Evolutionary conservation across 2,797 vertebrate species (phyloP), one percentile per base, ranked within the genome.

Genomic region (Clangula hyemalis): DNA sequence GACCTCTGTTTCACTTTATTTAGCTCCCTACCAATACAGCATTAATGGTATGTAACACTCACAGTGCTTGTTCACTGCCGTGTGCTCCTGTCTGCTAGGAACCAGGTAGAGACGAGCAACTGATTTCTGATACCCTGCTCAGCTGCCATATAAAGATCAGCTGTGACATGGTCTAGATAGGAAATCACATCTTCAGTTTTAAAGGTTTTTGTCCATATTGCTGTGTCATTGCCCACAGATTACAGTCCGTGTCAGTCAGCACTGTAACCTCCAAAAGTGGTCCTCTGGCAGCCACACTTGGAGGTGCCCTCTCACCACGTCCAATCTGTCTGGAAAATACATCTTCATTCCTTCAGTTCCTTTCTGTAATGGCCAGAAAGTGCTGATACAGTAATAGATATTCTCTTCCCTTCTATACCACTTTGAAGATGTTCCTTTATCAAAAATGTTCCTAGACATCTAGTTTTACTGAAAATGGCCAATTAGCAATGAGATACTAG

Each of bases 1-100:
- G 95, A 91, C 89, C 84, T 84, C 79, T 75, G 73, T 64, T 60
- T 91, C 87, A 41, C 87, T 95, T 94, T 68, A 91, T 92, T 80
- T 87, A 89, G 94, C 89, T 83, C 60, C 76, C 62, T 74, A 69
- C 58, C 87, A 92, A 57, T 39, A 75, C 73, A 86, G 85, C 82
- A 19, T 75, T 86, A 81, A 32, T 0, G 0, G 34, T 15, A 56
- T 7, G 2, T 43, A 83, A 89, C 20, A 83, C 36, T 34, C 39
- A 32, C 1, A 0, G 53, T 1, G 25, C 18, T 38, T 61, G 43
- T 75, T 84, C 84, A 76, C 66, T 94, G 60, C 43, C 47, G 45
- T 0, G 1, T 20, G 15, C 18, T 91, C 90, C 72, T 78, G 22
- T 58, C 74, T 0, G 0, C 64, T 61, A 69, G 54, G 49, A 94